A percentile compares a stretch with the other conserved stretches of the same genome.
Conservation (phyloP, 2,888 invertebrate genomes). For the Dynastes grantii region DNA sequence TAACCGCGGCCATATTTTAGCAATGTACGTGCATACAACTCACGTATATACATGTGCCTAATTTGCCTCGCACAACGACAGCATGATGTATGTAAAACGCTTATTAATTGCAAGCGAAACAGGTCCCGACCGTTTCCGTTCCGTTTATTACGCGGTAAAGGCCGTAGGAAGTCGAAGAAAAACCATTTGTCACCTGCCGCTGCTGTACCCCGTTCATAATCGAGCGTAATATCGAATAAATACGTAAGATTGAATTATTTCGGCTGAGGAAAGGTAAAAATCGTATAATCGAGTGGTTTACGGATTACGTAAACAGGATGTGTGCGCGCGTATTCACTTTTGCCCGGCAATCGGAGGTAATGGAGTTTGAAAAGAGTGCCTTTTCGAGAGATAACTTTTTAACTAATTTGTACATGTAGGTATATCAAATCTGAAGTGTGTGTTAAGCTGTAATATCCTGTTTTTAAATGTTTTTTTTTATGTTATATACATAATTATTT, state of each 20-base stretch:
- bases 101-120: constrained; percentile 2
- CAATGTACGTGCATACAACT: neutral
- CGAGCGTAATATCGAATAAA: too few species aligned
- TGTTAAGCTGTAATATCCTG: neutral
- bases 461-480: neutral
- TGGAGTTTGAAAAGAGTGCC: neutral
- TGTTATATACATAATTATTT: too few species aligned
- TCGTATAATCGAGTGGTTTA: neutral
- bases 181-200: neutral
- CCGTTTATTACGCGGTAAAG: neutral
- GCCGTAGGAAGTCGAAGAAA: neutral
- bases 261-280: too few species aligned
- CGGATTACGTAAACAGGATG: neutral
- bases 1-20: too few species aligned
- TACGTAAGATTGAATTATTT: too few species aligned
- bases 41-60: neutral
- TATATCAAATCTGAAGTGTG: neutral
- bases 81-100: constrained; percentile 13
- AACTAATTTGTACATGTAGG: neutral
- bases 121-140: constrained; percentile 10
- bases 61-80: neutral
- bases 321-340: neutral
- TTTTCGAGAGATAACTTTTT: neutral
- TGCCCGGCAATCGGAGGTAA: neutral
- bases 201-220: too few species aligned